Evolutionary conservation across 2,113 vertebrate species (phyloP).

Genomic region (Alethe castanea): DNA sequence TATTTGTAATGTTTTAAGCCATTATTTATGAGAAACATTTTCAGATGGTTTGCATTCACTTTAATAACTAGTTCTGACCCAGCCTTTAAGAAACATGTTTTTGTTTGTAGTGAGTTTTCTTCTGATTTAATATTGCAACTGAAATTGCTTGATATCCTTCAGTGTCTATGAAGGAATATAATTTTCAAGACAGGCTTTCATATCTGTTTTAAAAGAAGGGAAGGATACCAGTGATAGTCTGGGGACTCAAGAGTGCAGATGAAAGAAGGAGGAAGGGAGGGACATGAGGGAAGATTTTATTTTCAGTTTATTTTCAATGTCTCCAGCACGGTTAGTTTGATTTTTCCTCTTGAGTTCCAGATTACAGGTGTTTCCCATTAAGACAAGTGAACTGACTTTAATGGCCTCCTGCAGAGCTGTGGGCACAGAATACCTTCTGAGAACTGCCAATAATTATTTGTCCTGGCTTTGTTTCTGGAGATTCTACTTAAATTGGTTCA

Average conservation of each 20-base stretch:
- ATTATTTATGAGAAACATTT: background rate
- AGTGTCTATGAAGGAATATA: constrained; percentile 27
- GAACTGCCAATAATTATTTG: constrained; percentile 80
- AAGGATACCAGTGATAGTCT: constrained; percentile 2
- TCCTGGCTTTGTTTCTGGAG: constrained; percentile 79
- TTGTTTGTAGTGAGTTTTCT: constrained; percentile 23
- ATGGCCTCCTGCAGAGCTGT: constrained; percentile 69
- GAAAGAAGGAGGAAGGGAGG: background rate
- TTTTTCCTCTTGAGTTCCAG: constrained; percentile 53
- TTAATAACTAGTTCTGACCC: background rate
- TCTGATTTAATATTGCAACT: constrained; percentile 16
- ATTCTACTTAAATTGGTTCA: constrained; percentile 75
- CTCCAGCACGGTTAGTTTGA: constrained; percentile 65
- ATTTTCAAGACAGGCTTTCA: constrained; percentile 61
- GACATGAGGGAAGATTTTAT: constrained; percentile 52
- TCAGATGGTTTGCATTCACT: background rate
- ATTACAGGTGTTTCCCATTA: constrained; percentile 79
- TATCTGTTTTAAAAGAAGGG: constrained; percentile 50
- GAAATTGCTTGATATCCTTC: constrained; percentile 39
- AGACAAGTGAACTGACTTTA: constrained; percentile 71
- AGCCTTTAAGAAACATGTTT: background rate
- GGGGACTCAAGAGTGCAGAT: background rate
- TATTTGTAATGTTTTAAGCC: background rate
- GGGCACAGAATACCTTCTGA: constrained; percentile 70
- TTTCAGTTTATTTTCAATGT: constrained; percentile 71